Percentiles rank a stretch among this genome's conserved stretches.
phyloP scores from a whole-genome alignment of 2,797 vertebrate species.

The Mastacembelus armatus region DNA sequence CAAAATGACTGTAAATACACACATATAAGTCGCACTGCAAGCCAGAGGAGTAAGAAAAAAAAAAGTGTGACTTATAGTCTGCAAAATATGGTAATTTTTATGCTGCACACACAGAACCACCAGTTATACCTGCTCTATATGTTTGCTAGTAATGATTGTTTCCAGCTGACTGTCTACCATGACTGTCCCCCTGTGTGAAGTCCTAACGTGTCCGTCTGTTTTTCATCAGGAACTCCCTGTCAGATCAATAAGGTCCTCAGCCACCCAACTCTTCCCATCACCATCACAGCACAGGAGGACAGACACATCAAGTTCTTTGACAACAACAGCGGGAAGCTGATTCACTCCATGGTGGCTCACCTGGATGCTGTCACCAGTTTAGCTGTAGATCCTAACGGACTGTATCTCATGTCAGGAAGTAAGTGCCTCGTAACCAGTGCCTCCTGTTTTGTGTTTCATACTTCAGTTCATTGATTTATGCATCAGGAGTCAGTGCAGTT shows the following conservation, averaged over 20 bases:
- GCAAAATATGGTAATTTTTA: too few species aligned
- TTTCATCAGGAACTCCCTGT: constrained; percentile 82
- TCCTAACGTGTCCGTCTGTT: constrained; percentile 18
- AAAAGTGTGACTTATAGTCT: too few species aligned
- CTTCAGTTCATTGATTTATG: too few species aligned
- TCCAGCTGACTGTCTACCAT: not conserved
- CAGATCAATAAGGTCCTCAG: constrained; percentile 98
- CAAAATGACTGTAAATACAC: too few species aligned
- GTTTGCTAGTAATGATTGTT: not conserved
- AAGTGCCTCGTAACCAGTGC: constrained; percentile 78
- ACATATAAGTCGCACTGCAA: too few species aligned
- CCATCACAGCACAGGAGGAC: constrained; percentile 97
- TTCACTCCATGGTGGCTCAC: constrained; percentile 98
- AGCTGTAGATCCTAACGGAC: constrained; percentile 97
- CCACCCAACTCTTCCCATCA: constrained; percentile 97
- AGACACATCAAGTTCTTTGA: constrained; percentile 98
- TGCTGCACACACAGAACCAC: too few species aligned
- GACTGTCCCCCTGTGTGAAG: not conserved
- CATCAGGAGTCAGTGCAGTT: too few species aligned
- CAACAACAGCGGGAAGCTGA: constrained; percentile 96
- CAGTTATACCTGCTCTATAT: not conserved
- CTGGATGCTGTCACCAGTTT: constrained; percentile 97
- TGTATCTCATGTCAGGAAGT: constrained; percentile 99
- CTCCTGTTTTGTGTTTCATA: not conserved
- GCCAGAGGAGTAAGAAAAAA: too few species aligned